Evolutionary conservation across 2,113 vertebrate species (phyloP).

Genomic region (Thryonomys swinderianus): DNA sequence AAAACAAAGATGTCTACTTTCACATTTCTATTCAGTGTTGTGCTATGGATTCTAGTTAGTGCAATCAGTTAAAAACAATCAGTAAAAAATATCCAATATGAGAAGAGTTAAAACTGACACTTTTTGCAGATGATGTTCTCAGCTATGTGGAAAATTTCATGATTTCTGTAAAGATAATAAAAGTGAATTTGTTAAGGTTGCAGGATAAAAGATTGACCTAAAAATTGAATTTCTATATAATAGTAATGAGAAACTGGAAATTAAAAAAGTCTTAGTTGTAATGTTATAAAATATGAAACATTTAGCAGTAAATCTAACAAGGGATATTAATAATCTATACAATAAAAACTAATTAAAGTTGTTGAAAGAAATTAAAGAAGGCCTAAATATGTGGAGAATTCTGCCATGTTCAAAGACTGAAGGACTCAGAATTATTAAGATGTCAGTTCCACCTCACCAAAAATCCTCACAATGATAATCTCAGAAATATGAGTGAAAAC

Average conservation of each 20-base stretch:
- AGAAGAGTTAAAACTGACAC: not conserved
- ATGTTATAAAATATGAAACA: conserved; percentile 24
- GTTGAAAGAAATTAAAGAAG: conserved; percentile 41
- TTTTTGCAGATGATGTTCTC: not conserved
- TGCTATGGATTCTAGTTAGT: conserved; percentile 1
- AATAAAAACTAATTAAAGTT: conserved; percentile 36
- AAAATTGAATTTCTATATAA: conserved; percentile 18
- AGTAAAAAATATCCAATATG: not conserved
- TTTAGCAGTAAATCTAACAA: not conserved
- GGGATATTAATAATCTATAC: not conserved
- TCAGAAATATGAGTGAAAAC: conserved; percentile 23
- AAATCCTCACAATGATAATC: conserved; percentile 11
- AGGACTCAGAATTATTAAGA: conserved; percentile 10
- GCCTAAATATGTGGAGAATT: not conserved
- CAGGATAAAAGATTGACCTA: conserved; percentile 26
- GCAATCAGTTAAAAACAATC: not conserved
- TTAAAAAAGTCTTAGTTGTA: not conserved
- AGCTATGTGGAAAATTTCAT: conserved; percentile 12
- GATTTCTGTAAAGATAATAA: not conserved
- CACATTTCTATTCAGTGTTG: not conserved
- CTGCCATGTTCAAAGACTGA: not conserved
- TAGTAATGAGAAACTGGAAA: conserved; percentile 1
- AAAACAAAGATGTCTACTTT: not conserved
- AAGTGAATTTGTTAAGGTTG: not conserved
- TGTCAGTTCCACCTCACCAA: not conserved